Conservation (phyloP, 1,140 invertebrate species). For the Calephelis nemesis region DNA sequence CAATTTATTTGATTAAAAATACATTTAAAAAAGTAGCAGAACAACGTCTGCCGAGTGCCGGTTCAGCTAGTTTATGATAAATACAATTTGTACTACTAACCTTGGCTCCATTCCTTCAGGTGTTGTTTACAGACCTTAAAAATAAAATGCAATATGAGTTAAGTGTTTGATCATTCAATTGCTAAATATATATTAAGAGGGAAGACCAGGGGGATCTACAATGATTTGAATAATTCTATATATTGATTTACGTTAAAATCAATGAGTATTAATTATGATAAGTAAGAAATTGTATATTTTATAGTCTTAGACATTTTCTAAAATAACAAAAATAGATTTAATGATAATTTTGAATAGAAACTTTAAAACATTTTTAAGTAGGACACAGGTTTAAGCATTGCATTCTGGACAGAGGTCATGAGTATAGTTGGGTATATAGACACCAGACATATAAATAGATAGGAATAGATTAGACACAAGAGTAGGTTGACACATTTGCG, state of each 20-base stretch:
- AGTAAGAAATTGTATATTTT: too few species aligned
- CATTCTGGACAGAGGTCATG: constrained; percentile 50
- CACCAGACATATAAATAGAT: constrained; percentile 21
- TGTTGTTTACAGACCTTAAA: constrained; percentile 71
- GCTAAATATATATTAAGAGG: too few species aligned
- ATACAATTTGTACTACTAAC: constrained; percentile 31
- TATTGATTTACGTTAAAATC: too few species aligned
- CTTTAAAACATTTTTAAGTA: constrained; percentile 32
- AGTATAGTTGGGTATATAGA: constrained; percentile 34
- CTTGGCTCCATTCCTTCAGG: constrained; percentile 43
- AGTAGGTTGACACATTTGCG: constrained; percentile 43
- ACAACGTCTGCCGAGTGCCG: too few species aligned
- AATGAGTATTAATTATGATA: too few species aligned
- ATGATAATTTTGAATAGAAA: not conserved
- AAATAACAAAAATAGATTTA: too few species aligned
- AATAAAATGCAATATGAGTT: constrained; percentile 44
- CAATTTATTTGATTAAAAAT: too few species aligned
- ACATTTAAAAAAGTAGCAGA: too few species aligned
- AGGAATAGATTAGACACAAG: constrained; percentile 42
- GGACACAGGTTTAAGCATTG: constrained; percentile 41
- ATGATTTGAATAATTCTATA: too few species aligned
- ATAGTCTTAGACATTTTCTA: too few species aligned
- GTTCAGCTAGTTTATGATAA: not conserved
- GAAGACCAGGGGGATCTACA: too few species aligned
- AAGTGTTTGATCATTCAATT: not conserved